Evolutionary conservation across 2,888 invertebrate genomes (phyloP).

Genomic region (Rhagophthalmus giganteus): DNA sequence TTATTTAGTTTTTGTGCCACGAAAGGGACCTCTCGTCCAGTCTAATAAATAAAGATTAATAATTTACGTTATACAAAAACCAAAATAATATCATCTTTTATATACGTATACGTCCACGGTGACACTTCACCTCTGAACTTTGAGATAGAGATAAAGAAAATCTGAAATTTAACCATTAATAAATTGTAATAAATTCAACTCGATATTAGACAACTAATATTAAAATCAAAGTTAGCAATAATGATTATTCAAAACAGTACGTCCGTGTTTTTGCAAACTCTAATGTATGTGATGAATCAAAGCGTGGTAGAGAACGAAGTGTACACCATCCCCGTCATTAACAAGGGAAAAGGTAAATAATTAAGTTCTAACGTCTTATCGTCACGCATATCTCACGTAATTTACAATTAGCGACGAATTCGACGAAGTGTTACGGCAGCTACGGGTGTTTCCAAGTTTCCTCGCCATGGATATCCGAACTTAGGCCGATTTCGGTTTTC

Average conservation of each 20-base stretch:
- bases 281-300: slow-evolving; percentile 49
- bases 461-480: slow-evolving; percentile 76
- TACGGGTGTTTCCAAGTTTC: slow-evolving; percentile 82
- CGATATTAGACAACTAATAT: too few species aligned
- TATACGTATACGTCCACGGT: slow-evolving; percentile 12
- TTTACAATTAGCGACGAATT: slow-evolving; percentile 46
- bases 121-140: slow-evolving; percentile 30
- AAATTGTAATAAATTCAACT: not conserved
- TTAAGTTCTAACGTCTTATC: not conserved
- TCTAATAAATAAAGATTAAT: too few species aligned
- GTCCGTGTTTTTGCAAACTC: slow-evolving; percentile 45
- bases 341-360: slow-evolving; percentile 50
- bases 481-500: slow-evolving; percentile 77
- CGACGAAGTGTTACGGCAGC: slow-evolving; percentile 70
- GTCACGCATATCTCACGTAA: slow-evolving; percentile 1
- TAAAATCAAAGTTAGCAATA: slow-evolving; percentile 36
- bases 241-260: too few species aligned
- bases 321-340: too few species aligned
- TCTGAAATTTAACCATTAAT: slow-evolving; percentile 13
- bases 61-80: not conserved
- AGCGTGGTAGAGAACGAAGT: slow-evolving; percentile 44
- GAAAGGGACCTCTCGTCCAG: too few species aligned
- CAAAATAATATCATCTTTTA: not conserved
- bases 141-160: slow-evolving; percentile 18
- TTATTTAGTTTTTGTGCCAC: not conserved